Percentiles rank a stretch among this genome's conserved stretches.
Evolutionary conservation across 2,888 invertebrate species (phyloP).

Genomic region (Drosophila hamatofila): DNA sequence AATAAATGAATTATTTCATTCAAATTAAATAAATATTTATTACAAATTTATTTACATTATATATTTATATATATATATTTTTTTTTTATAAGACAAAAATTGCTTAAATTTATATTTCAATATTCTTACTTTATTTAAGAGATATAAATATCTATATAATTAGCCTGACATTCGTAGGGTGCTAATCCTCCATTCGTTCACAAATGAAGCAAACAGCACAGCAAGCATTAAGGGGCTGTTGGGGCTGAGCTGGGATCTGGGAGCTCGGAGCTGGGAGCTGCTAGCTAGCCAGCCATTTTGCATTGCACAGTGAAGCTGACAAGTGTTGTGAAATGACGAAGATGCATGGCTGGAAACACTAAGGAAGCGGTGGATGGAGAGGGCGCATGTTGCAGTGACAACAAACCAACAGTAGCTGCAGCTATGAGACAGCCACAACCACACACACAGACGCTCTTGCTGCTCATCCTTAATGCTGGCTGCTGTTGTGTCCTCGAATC

Average conservation of each 20-base stretch:
- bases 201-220: slow-evolving; percentile 42
- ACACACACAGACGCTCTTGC: slow-evolving; percentile 28
- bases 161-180: slow-evolving; percentile 24
- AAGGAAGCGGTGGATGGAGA: background rate
- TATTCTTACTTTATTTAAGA: slow-evolving; percentile 5
- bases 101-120: no score
- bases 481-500: slow-evolving; percentile 27
- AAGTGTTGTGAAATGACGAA: slow-evolving; percentile 77
- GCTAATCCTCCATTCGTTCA: slow-evolving; percentile 42
- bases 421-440: slow-evolving; percentile 45
- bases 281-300: slow-evolving; percentile 51
- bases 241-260: slow-evolving; percentile 15
- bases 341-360: slow-evolving; percentile 62
- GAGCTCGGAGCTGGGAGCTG: no score
- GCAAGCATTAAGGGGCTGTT: background rate
- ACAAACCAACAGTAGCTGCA: slow-evolving; percentile 52
- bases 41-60: background rate
- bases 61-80: no score
- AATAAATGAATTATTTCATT: no score
- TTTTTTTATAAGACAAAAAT: no score
- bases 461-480: slow-evolving; percentile 27
- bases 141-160: slow-evolving; percentile 25
- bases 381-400: slow-evolving; percentile 68
- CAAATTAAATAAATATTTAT: no score
- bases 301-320: slow-evolving; percentile 66